These are phyloP conservation scores for Vulpes vulpes DNA, from an alignment of 2,113 vertebrate species.

Conservation along the genomic window DNA sequence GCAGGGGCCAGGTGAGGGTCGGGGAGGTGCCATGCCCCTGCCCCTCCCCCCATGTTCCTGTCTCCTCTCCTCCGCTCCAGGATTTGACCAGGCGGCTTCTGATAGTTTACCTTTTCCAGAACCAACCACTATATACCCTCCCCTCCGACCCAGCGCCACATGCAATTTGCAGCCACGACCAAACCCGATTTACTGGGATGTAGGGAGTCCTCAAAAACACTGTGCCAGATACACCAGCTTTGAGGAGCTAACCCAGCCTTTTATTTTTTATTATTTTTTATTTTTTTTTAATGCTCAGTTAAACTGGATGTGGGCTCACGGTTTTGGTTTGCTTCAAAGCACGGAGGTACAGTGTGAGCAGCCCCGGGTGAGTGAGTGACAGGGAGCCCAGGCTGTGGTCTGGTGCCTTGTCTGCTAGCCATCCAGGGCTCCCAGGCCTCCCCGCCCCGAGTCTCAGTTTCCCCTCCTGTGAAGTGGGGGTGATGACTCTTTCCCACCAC, in stretches of 20 bases:
- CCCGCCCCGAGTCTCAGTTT: not conserved
- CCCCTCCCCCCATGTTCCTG: not conserved
- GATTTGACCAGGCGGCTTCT: not conserved
- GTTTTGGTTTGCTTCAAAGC: not conserved
- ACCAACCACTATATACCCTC: not conserved
- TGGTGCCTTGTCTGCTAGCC: not conserved
- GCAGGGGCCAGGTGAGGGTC: not conserved
- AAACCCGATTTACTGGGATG: not conserved
- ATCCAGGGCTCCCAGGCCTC: not conserved
- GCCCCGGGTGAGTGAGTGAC: not conserved
- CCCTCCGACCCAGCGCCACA: accelerated
- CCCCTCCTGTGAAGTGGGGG: not conserved
- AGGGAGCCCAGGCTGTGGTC: not conserved
- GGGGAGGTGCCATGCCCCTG: not conserved
- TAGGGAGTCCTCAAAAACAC: not conserved
- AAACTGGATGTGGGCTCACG: not conserved
- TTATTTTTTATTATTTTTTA: not conserved
- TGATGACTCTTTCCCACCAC: not conserved
- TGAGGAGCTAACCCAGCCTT: not conserved
- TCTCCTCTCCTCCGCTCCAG: not conserved
- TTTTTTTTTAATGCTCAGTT: not conserved
- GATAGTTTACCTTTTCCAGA: not conserved
- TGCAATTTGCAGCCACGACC: not conserved
- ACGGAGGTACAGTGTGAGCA: not conserved
- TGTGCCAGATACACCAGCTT: not conserved